These are phyloP conservation scores for Eriocheir sinensis DNA, from an alignment of 1,140 invertebrate genomes.

Conservation along the genomic window DNA sequence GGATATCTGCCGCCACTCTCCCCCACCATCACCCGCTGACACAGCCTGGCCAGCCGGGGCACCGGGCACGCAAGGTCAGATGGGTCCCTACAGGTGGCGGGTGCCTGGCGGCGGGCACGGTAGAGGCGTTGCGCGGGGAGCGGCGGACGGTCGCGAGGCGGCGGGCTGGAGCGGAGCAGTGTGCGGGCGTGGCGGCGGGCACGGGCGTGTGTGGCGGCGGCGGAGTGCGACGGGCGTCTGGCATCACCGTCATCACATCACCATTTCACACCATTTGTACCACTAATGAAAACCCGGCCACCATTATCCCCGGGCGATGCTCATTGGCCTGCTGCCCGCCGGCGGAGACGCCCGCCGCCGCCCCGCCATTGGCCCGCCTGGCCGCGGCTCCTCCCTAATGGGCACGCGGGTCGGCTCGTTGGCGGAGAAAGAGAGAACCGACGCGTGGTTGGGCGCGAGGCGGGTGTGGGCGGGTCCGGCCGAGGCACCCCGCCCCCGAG, in stretches of 20 bases:
- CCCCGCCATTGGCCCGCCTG: slow-evolving; percentile 48
- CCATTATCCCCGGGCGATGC: slow-evolving; percentile 73
- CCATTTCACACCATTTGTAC: slow-evolving; percentile 79
- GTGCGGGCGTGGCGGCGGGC: background rate
- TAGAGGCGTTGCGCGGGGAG: background rate
- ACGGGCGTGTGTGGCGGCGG: slow-evolving; percentile 39
- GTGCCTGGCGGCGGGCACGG: background rate
- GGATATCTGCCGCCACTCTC: slow-evolving; percentile 9
- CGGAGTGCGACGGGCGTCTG: slow-evolving; percentile 39
- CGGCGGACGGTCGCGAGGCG: background rate
- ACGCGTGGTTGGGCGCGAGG: slow-evolving; percentile 29
- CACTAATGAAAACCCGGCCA: slow-evolving; percentile 79
- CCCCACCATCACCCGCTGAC: background rate
- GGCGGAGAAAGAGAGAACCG: slow-evolving; percentile 48
- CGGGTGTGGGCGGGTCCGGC: slow-evolving; percentile 44
- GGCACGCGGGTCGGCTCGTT: background rate
- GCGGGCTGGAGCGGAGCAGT: background rate
- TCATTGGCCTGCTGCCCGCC: slow-evolving; percentile 61
- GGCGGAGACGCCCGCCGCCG: slow-evolving; percentile 43
- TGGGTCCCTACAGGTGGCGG: background rate
- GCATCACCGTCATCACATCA: slow-evolving; percentile 78
- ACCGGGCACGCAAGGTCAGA: background rate
- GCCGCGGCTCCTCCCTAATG: slow-evolving; percentile 64
- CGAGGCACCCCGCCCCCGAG: slow-evolving; percentile 51
- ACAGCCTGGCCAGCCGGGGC: background rate